phyloP scores from a whole-genome alignment of 2,888 invertebrate genomes.

The Erebia aethiops region DNA sequence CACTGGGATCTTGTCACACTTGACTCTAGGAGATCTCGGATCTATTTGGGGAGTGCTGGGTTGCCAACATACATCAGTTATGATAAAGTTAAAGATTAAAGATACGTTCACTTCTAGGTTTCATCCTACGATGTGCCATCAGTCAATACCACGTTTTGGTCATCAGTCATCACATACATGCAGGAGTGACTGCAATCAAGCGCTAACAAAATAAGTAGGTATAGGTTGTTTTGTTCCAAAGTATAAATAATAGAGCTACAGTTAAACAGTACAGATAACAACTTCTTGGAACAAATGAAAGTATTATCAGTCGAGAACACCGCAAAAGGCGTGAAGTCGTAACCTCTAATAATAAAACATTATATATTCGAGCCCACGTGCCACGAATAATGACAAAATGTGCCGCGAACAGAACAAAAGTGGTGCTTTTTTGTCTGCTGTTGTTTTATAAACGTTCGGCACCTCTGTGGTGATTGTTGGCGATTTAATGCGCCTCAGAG shows the following conservation, averaged over 20 bases:
- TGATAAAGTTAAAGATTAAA: too few relatives aligned
- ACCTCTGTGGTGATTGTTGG: slow-evolving; percentile 55
- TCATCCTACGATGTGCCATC: too few relatives aligned
- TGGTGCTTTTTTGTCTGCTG: slow-evolving; percentile 58
- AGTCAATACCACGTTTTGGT: too few relatives aligned
- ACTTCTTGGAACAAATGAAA: slow-evolving; percentile 77
- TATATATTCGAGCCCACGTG: slow-evolving; percentile 81
- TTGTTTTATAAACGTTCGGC: slow-evolving; percentile 70
- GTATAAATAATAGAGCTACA: slow-evolving; percentile 22
- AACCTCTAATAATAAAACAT: slow-evolving; percentile 78
- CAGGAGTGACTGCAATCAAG: too few relatives aligned
- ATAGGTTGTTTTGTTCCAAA: neutral
- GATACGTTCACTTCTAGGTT: too few relatives aligned
- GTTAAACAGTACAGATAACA: slow-evolving; percentile 57
- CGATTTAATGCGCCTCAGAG: slow-evolving; percentile 42
- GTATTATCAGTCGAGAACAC: slow-evolving; percentile 73
- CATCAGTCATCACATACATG: too few relatives aligned
- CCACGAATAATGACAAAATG: slow-evolving; percentile 74
- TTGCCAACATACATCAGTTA: too few relatives aligned
- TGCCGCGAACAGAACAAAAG: slow-evolving; percentile 72
- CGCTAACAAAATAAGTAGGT: slow-evolving; percentile 25
- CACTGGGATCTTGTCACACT: too few relatives aligned
- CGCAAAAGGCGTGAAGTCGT: slow-evolving; percentile 78
- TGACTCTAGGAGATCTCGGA: too few relatives aligned
- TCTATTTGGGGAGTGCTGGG: too few relatives aligned